A percentile compares a stretch with the other conserved stretches of the same genome.
phyloP scores from a whole-genome alignment of 2,797 vertebrate species.

The Epinephelus coioides region DNA sequence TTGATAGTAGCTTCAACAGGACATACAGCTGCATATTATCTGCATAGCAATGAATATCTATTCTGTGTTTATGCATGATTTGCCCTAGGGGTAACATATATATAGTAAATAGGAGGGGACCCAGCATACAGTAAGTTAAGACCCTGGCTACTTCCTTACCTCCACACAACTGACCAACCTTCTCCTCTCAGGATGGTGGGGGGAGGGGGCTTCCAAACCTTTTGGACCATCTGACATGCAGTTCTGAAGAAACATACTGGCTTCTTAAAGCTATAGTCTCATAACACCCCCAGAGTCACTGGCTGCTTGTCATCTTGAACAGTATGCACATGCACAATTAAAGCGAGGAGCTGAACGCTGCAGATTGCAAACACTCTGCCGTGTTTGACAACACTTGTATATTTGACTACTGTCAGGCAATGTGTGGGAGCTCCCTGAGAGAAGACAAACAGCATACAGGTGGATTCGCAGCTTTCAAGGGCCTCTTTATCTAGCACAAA shows the following conservation, averaged over 20 bases:
- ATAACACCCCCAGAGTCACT: background rate
- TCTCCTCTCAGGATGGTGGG: no score
- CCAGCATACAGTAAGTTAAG: no score
- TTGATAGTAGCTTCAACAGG: no score
- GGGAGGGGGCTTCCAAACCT: background rate
- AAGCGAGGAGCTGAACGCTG: conserved; percentile 8
- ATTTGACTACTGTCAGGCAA: conserved; percentile 52
- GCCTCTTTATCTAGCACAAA: conserved; percentile 84
- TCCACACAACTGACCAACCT: no score
- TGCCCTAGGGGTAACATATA: no score
- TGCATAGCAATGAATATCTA: no score
- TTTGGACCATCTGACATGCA: background rate
- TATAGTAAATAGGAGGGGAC: no score
- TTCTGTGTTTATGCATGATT: no score
- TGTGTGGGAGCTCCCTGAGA: conserved; percentile 80
- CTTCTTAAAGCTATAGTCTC: background rate
- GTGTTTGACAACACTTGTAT: conserved; percentile 69
- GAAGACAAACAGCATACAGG: conserved; percentile 87
- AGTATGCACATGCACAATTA: background rate
- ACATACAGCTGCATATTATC: no score
- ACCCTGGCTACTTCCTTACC: no score
- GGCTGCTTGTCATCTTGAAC: background rate
- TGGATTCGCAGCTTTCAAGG: conserved; percentile 85
- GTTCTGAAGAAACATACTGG: background rate
- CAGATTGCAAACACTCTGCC: conserved; percentile 32